Conservation (phyloP, 2,113 vertebrate genomes). For the Alligator sinensis region DNA sequence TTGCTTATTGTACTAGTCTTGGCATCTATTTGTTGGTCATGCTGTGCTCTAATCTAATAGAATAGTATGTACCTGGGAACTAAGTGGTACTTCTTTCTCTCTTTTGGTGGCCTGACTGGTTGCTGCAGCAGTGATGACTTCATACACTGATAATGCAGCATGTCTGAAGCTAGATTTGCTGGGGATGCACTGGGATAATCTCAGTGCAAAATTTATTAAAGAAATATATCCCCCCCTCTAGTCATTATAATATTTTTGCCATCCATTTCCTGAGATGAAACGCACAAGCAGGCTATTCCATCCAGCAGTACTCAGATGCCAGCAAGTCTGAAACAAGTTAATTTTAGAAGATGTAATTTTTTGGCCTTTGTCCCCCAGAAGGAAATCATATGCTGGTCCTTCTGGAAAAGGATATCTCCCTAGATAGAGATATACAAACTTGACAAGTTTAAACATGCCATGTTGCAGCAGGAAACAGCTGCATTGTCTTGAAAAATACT, state of each 20-base stretch:
- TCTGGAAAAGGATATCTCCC: constrained; percentile 65
- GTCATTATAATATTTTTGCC: constrained; percentile 49
- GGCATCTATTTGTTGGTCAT: background rate
- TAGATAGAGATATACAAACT: background rate
- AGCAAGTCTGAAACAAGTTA: constrained; percentile 11
- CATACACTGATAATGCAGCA: constrained; percentile 40
- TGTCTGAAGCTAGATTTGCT: constrained; percentile 44
- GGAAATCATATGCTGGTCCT: constrained; percentile 43
- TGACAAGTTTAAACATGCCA: constrained; percentile 25
- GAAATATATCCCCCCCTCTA: constrained; percentile 58
- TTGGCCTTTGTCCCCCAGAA: constrained; percentile 37
- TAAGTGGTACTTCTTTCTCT: background rate
- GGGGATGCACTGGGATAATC: constrained; percentile 64
- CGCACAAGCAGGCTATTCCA: background rate
- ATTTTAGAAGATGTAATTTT: constrained; percentile 49
- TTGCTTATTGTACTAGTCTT: background rate
- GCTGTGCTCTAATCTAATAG: background rate
- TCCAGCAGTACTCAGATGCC: background rate
- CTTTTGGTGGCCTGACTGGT: constrained; percentile 28
- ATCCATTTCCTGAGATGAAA: constrained; percentile 35
- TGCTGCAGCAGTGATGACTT: constrained; percentile 37
- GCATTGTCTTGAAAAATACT: constrained; percentile 20
- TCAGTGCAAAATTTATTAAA: constrained; percentile 50
- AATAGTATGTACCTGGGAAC: constrained; percentile 8
- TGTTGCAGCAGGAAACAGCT: constrained; percentile 1